These are phyloP conservation scores for Seriola rivoliana DNA, from an alignment of 2,113 vertebrate genomes.

Conservation along the genomic window DNA sequence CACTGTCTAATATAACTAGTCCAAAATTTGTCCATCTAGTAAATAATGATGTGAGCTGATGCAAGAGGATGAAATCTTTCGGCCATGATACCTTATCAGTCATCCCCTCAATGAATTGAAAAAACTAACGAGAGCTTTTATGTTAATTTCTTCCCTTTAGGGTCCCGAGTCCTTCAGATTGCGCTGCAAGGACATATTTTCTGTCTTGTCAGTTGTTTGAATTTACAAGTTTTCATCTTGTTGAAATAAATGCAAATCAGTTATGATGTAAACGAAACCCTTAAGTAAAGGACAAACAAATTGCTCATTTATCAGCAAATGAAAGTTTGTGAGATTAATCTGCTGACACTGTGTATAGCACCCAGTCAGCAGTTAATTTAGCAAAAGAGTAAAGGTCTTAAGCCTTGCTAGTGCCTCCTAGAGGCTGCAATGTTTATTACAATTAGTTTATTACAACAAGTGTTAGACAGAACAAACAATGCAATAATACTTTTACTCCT, in stretches of 20 bases:
- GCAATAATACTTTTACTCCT: too few species aligned
- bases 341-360: background rate
- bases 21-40: background rate
- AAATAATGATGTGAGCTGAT: background rate
- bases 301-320: background rate
- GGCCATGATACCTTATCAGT: background rate
- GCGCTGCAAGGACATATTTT: background rate
- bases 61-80: constrained; percentile 7
- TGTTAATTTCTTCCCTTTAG: background rate
- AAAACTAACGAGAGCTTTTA: background rate
- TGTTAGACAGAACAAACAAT: background rate
- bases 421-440: background rate
- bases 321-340: background rate
- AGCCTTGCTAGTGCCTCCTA: background rate
- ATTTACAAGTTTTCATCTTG: background rate
- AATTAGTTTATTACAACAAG: too few species aligned
- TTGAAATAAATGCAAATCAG: background rate
- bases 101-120: background rate
- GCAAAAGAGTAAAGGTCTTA: background rate
- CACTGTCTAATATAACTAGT: too few species aligned
- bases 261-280: too few species aligned
- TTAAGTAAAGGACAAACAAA: too few species aligned
- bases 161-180: background rate
- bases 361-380: background rate
- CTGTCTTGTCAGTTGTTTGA: background rate